Percentiles rank a stretch among this genome's conserved stretches.
Conservation (phyloP, 2,797 vertebrate species). For the Coreius guichenoti region DNA sequence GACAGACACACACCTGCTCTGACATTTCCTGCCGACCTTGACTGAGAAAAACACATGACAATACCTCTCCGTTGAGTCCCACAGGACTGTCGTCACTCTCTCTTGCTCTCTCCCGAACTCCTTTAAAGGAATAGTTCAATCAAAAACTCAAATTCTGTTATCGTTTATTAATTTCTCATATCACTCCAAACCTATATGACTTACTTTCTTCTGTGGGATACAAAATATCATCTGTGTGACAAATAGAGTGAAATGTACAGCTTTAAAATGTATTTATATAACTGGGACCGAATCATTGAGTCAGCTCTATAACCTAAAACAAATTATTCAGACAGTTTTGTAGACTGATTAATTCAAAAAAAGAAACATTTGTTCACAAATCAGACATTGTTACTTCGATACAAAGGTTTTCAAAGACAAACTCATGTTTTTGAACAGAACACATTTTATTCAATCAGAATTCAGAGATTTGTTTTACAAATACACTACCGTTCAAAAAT, state of each 20-base stretch:
- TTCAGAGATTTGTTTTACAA: not conserved
- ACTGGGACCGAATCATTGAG: not conserved
- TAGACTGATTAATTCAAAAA: not conserved
- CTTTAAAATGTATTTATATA: not conserved
- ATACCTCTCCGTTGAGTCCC: constrained; percentile 69
- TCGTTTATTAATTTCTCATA: not conserved
- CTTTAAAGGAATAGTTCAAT: constrained; percentile 26
- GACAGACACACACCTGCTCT: constrained; percentile 84
- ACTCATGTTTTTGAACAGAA: not conserved
- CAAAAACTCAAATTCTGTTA: not conserved
- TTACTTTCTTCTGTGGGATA: not conserved
- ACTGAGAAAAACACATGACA: constrained; percentile 81
- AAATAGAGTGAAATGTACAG: not conserved
- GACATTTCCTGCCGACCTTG: constrained; percentile 84
- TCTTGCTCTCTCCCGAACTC: constrained; percentile 59
- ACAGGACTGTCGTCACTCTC: constrained; percentile 55
- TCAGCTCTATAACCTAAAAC: not conserved
- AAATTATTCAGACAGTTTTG: not conserved
- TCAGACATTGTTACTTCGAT: no score
- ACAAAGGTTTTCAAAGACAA: not conserved
- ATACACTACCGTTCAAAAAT: not conserved
- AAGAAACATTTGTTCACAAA: not conserved
- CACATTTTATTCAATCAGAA: not conserved
- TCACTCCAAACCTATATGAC: not conserved
- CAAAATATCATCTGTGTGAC: not conserved